phyloP scores from a whole-genome alignment of 2,888 invertebrate species.

The Drymonia ruficornis region DNA sequence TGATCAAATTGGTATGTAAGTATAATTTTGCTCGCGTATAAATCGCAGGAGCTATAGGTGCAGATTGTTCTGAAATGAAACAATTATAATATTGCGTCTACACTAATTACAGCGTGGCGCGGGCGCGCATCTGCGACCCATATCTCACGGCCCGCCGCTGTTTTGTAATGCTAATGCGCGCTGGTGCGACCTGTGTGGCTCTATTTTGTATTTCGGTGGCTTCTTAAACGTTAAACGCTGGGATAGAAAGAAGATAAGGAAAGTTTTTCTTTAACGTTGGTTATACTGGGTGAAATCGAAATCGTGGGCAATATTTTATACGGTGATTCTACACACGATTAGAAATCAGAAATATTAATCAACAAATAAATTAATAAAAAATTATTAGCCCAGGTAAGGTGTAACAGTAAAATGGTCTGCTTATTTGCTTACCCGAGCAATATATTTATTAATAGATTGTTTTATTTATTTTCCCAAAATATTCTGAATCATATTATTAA shows the following conservation, averaged over 20 bases:
- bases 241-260: conserved; percentile 25
- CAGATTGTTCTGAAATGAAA: conserved; percentile 62
- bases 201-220: conserved; percentile 56
- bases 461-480: no score
- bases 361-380: no score
- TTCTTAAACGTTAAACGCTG: conserved; percentile 36
- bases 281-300: no score
- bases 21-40: background rate
- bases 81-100: conserved; percentile 75
- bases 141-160: conserved; percentile 74
- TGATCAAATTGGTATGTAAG: background rate
- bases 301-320: no score
- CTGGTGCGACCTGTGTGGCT: conserved; percentile 49
- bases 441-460: no score
- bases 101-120: conserved; percentile 65
- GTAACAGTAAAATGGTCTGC: no score
- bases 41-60: conserved; percentile 16
- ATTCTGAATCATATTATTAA: no score
- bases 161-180: conserved; percentile 73
- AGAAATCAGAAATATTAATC: no score
- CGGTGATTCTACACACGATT: no score
- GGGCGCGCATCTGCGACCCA: conserved; percentile 76
- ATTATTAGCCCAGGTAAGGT: no score
- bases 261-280: no score
- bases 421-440: no score